Conservation (phyloP, 2,113 vertebrate genomes). For the Chloropsis cyanopogon region DNA sequence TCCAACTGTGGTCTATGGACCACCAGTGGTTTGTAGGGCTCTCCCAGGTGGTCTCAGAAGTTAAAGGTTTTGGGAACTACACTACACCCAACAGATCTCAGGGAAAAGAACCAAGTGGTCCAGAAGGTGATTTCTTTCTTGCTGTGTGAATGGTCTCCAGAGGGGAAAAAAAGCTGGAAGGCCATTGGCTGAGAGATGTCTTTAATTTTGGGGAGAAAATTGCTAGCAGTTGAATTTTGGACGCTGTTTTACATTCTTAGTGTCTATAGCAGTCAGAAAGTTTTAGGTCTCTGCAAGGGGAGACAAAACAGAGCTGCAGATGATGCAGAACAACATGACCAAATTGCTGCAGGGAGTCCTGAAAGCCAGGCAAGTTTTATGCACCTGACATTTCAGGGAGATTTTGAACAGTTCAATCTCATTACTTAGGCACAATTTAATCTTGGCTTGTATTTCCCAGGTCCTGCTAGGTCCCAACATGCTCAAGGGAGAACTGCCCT, state of each 20-base stretch:
- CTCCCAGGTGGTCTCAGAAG: slow-evolving; percentile 14
- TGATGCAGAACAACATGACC: not conserved
- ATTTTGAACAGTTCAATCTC: not conserved
- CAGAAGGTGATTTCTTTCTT: not conserved
- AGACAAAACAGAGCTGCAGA: not conserved
- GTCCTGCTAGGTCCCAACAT: not conserved
- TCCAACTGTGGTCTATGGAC: not conserved
- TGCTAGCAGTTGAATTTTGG: not conserved
- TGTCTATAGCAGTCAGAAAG: not conserved
- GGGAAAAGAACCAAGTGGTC: not conserved
- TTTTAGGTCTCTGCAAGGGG: not conserved
- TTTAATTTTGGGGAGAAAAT: not conserved
- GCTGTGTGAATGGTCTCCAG: not conserved
- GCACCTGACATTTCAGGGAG: not conserved
- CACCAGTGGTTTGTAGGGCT: not conserved
- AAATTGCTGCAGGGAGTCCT: not conserved
- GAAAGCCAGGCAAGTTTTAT: not conserved
- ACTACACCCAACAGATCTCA: not conserved
- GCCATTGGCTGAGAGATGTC: not conserved
- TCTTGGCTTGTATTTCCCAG: not conserved
- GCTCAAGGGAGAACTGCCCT: not conserved
- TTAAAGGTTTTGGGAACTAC: not conserved
- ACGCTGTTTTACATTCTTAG: not conserved
- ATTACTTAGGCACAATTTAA: not conserved
- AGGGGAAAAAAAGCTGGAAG: not conserved